Conservation (phyloP, 2,113 vertebrate genomes). For the Ondatra zibethicus region DNA sequence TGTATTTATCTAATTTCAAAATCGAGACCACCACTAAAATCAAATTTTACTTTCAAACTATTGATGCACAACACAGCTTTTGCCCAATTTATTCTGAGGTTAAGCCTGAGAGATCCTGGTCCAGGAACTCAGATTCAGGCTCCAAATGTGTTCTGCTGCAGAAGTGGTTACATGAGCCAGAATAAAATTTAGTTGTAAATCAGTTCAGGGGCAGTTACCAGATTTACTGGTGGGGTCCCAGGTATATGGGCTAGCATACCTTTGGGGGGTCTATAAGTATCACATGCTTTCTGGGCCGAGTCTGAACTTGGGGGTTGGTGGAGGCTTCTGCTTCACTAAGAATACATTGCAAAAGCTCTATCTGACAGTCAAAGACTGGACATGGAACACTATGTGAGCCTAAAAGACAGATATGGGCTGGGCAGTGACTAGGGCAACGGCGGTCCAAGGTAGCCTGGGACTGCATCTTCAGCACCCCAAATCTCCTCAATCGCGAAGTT, state of each 20-base stretch:
- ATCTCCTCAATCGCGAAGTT: neutral
- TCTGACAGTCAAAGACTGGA: neutral
- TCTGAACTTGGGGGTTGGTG: neutral
- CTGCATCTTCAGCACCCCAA: neutral
- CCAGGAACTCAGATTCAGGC: neutral
- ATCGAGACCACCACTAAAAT: conserved; percentile 44
- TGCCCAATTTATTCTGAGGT: neutral
- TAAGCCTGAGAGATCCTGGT: neutral
- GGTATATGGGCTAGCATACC: neutral
- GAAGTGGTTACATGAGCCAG: neutral
- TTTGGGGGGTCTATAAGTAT: neutral
- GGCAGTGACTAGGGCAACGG: neutral
- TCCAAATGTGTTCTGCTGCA: neutral
- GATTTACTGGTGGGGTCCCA: neutral
- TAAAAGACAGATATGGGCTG: neutral
- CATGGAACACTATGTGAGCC: neutral
- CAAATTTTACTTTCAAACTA: conserved; percentile 40
- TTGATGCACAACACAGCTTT: neutral
- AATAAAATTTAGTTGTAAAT: neutral
- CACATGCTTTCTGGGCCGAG: neutral
- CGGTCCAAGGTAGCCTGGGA: neutral
- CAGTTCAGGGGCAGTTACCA: neutral
- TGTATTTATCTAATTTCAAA: conserved; percentile 20
- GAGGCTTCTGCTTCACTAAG: neutral
- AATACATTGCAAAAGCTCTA: neutral